Percentiles rank a stretch among this genome's conserved stretches.
phyloP scores from a whole-genome alignment of 2,113 vertebrate species.

The Muscicapa adusta region DNA sequence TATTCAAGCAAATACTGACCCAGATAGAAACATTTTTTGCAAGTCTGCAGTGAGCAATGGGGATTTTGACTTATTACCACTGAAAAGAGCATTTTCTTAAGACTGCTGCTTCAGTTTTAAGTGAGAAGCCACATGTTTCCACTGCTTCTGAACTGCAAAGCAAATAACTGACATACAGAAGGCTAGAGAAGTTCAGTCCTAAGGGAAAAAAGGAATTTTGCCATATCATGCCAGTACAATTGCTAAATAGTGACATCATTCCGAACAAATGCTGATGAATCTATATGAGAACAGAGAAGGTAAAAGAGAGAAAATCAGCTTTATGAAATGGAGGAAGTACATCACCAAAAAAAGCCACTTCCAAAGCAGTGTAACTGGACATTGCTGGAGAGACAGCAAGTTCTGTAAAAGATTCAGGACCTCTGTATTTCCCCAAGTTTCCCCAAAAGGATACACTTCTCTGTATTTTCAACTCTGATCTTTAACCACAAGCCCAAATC shows the following conservation, averaged over 20 bases:
- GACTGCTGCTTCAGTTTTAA: neutral
- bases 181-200: neutral
- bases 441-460: neutral
- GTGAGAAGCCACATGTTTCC: neutral
- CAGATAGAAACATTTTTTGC: slow-evolving; percentile 2
- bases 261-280: neutral
- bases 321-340: neutral
- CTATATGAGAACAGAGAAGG: neutral
- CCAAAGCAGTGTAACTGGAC: neutral
- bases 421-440: neutral
- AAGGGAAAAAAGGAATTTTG: neutral
- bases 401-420: neutral
- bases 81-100: neutral
- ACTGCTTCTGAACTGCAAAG: neutral
- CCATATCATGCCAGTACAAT: neutral
- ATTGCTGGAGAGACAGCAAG: neutral
- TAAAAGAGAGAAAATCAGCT: neutral
- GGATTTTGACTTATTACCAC: neutral
- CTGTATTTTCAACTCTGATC: neutral
- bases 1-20: neutral
- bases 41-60: neutral
- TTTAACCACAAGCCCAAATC: neutral
- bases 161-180: neutral
- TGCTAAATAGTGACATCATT: neutral
- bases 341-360: neutral